Percentiles rank a stretch among this genome's conserved stretches.
Conservation (phyloP, 2,888 invertebrate genomes). For the Allacma fusca region DNA sequence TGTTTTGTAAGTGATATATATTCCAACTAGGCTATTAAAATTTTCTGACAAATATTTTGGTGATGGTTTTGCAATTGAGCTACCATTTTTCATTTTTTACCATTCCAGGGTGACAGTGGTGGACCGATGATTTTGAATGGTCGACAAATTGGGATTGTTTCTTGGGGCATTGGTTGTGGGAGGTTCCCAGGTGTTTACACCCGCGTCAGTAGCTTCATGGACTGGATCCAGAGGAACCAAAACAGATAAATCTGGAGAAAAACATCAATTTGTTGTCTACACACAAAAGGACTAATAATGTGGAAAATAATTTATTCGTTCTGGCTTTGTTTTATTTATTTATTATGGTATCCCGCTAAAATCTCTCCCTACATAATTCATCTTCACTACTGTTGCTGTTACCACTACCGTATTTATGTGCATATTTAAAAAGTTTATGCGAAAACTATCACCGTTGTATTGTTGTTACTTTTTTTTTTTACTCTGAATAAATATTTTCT, state of each 20-base stretch:
- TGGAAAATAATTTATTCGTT: not conserved
- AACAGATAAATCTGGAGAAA: not conserved
- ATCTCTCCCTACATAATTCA: no score
- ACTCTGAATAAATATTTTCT: no score
- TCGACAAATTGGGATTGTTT: slow-evolving; percentile 86
- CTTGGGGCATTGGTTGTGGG: slow-evolving; percentile 85
- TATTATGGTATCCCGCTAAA: no score
- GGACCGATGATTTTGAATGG: slow-evolving; percentile 85
- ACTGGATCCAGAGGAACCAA: not conserved
- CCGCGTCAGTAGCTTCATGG: slow-evolving; percentile 44
- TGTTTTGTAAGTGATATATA: slow-evolving; percentile 68
- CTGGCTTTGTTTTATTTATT: no score
- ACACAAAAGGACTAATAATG: not conserved
- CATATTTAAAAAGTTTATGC: no score
- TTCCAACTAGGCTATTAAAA: no score
- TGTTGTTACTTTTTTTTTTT: no score
- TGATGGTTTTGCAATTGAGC: not conserved
- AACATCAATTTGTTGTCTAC: not conserved
- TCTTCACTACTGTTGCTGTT: no score
- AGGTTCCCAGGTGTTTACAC: slow-evolving; percentile 50
- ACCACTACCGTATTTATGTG: no score
- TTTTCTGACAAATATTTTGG: not conserved
- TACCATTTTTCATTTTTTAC: not conserved
- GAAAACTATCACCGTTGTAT: no score
- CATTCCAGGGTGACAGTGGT: slow-evolving; percentile 81